These are phyloP conservation scores for Brachyhypopomus occidentalis DNA, from an alignment of 2,113 vertebrate species.

Conservation along the genomic window DNA sequence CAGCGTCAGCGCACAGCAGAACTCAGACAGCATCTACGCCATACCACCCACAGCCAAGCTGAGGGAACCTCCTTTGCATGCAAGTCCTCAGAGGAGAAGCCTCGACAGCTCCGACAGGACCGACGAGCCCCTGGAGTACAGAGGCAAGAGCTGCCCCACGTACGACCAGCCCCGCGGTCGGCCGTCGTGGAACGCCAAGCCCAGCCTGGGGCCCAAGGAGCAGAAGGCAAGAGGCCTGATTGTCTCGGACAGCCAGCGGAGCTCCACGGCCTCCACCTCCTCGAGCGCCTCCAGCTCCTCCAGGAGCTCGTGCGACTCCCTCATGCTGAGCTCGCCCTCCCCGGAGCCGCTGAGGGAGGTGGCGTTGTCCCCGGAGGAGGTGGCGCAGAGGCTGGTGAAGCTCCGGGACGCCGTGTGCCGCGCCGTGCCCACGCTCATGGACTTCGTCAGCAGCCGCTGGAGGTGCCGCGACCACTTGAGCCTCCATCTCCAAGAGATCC, in stretches of 20 bases:
- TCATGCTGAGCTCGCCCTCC: constrained; percentile 67
- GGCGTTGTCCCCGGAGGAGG: constrained; percentile 75
- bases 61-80: constrained; percentile 57
- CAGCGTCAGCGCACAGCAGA: constrained; percentile 4
- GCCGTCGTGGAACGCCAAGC: constrained; percentile 52
- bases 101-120: constrained; percentile 48
- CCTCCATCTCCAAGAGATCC: constrained; percentile 80
- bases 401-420: constrained; percentile 81
- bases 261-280: constrained; percentile 77
- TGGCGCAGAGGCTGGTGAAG: constrained; percentile 70
- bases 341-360: constrained; percentile 73
- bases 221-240: constrained; percentile 47
- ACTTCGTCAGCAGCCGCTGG: constrained; percentile 91
- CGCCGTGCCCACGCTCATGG: constrained; percentile 81
- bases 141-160: constrained; percentile 63
- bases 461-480: constrained; percentile 80
- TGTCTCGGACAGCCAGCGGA: constrained; percentile 72
- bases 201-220: constrained; percentile 39
- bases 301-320: constrained; percentile 75
- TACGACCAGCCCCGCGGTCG: constrained; percentile 73
- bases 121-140: constrained; percentile 62
- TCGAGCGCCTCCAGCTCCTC: constrained; percentile 70
- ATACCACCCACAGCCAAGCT: constrained; percentile 57
- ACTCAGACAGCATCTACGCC: constrained; percentile 55
- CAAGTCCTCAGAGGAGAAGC: constrained; percentile 52